A percentile compares a stretch with the other conserved stretches of the same genome.
Evolutionary conservation across 1,140 invertebrate species (phyloP).

Genomic region (Babylonia areolata): DNA sequence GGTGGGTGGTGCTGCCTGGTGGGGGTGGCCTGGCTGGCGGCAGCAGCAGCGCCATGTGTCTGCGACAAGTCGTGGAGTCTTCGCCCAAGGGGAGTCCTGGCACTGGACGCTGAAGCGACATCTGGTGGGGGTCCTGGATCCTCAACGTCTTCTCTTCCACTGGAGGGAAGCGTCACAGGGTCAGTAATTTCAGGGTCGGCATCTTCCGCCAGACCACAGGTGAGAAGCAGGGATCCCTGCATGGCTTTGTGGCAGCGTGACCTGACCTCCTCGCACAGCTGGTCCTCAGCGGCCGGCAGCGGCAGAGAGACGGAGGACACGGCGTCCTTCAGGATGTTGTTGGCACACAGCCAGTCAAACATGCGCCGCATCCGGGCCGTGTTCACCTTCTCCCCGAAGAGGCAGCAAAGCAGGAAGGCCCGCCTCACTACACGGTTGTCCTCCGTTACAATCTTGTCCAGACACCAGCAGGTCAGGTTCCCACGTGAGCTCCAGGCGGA

Average conservation of each 20-base stretch:
- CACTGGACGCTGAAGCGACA: neutral
- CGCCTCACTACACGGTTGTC: neutral
- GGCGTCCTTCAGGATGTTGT: neutral
- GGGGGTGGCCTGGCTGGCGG: neutral
- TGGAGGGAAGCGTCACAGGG: too few relatives aligned
- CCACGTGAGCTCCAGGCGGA: neutral
- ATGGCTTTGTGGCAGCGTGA: neutral
- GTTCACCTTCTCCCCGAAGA: slow-evolving; percentile 18
- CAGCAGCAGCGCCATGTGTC: neutral
- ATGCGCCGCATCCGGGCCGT: neutral
- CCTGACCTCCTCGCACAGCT: neutral
- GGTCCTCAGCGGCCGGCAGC: neutral
- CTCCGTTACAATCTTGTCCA: neutral
- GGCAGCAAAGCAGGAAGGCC: neutral
- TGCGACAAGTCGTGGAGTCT: neutral
- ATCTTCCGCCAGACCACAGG: neutral
- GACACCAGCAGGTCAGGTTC: neutral
- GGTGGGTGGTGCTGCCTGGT: neutral
- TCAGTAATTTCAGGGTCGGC: too few relatives aligned
- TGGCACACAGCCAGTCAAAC: neutral
- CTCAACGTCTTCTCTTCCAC: neutral
- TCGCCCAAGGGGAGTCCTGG: neutral
- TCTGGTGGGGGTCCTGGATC: neutral
- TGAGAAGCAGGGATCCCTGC: neutral
- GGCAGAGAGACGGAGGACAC: neutral